Evolutionary conservation across 2,797 vertebrate species (phyloP).

Genomic region (Rhinatrema bivittatum): DNA sequence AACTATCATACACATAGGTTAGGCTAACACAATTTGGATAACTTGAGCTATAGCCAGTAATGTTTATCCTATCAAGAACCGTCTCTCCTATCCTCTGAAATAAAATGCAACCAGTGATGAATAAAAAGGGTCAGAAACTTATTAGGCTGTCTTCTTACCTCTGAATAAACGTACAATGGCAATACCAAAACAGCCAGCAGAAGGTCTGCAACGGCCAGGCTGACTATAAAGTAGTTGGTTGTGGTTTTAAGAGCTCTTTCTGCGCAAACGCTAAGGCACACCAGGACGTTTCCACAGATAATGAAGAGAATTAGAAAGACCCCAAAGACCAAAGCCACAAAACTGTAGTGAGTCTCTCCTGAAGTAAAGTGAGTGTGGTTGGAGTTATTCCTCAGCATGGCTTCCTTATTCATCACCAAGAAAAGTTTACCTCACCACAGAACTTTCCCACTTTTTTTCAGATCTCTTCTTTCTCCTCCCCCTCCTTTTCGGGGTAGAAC

Average conservation of each 20-base stretch:
- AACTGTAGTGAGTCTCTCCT: slow-evolving; percentile 40
- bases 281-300: slow-evolving; percentile 81
- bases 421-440: slow-evolving; percentile 1
- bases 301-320: slow-evolving; percentile 76
- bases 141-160: slow-evolving; percentile 64
- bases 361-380: slow-evolving; percentile 7
- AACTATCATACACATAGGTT: too few species aligned
- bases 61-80: too few species aligned
- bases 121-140: too few species aligned
- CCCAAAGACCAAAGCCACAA: slow-evolving; percentile 68
- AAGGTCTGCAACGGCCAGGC: too few species aligned
- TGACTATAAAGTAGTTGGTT: slow-evolving; percentile 94
- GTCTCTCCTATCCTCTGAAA: too few species aligned
- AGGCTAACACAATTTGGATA: too few species aligned
- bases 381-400: slow-evolving; percentile 9
- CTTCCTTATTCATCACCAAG: background rate
- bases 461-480: background rate
- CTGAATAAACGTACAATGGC: slow-evolving; percentile 84
- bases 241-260: slow-evolving; percentile 89
- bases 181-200: slow-evolving; percentile 84
- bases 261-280: slow-evolving; percentile 82
- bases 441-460: background rate
- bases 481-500: background rate
- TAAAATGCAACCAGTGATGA: too few species aligned
- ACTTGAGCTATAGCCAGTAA: too few species aligned